Conservation (phyloP, 2,888 invertebrate genomes). For the Escarpia spicata region DNA sequence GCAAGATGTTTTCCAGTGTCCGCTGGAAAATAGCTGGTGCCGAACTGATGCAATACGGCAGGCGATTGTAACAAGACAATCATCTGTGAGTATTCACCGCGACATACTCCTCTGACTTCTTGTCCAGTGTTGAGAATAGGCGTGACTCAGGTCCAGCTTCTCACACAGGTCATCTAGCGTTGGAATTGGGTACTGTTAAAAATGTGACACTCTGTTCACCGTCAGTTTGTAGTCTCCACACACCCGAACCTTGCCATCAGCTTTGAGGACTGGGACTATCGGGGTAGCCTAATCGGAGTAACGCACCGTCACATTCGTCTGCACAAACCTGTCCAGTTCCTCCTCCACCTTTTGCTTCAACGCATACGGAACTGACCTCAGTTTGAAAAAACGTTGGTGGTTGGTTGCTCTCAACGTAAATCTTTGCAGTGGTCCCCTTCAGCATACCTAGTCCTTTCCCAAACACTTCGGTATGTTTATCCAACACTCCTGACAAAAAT, state of each 20-base stretch:
- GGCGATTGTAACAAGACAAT: constrained; percentile 23
- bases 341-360: constrained; percentile 28
- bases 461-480: no score
- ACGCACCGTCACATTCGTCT: constrained; percentile 23
- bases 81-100: constrained; percentile 26
- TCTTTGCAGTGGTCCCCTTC: not conserved
- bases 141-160: constrained; percentile 46
- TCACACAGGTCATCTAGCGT: constrained; percentile 28
- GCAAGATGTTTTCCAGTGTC: no score
- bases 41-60: constrained; percentile 26
- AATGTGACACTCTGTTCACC: not conserved
- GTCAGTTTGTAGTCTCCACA: not conserved
- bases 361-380: constrained; percentile 41
- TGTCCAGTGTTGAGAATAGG: constrained; percentile 37
- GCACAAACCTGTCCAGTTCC: constrained; percentile 25
- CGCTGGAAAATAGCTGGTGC: constrained; percentile 23
- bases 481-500: no score
- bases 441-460: no score
- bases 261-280: constrained; percentile 41
- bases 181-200: not conserved
- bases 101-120: not conserved
- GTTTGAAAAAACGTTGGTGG: constrained; percentile 40
- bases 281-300: constrained; percentile 40
- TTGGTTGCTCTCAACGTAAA: constrained; percentile 33
- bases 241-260: constrained; percentile 23